Evolutionary conservation across 1,140 invertebrate genomes (phyloP).

Genomic region (Nasonia giraulti): DNA sequence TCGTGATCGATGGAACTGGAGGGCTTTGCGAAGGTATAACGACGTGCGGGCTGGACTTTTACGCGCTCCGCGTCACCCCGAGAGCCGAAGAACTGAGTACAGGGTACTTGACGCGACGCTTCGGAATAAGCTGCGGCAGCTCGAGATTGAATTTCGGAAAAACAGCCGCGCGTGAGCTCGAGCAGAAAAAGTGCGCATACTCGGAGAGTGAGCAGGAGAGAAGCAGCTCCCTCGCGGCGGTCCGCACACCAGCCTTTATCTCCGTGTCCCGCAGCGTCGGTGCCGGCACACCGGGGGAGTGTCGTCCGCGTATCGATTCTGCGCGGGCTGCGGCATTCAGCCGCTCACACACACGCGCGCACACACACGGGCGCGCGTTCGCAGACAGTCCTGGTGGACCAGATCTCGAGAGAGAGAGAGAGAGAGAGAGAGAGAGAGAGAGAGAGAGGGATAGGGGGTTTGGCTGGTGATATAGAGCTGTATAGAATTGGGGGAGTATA

Average conservation of each 20-base stretch:
- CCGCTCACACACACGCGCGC: not conserved
- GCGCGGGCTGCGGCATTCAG: not conserved
- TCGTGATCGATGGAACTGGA: not conserved
- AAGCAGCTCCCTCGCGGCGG: too few species aligned
- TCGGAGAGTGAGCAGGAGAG: not conserved
- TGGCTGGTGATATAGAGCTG: not conserved
- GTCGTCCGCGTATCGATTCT: conserved; percentile 31
- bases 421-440: too few species aligned
- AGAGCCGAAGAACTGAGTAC: too few species aligned
- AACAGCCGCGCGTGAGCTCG: too few species aligned
- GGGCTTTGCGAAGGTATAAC: not conserved
- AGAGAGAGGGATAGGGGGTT: not conserved
- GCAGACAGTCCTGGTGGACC: conserved; percentile 16
- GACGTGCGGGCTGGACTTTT: too few species aligned
- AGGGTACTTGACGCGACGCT: too few species aligned
- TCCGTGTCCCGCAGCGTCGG: not conserved
- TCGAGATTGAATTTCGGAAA: too few species aligned
- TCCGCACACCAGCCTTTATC: not conserved
- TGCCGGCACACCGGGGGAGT: conserved; percentile 8
- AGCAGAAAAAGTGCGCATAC: not conserved
- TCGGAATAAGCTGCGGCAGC: too few species aligned
- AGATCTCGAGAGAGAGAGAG: not conserved
- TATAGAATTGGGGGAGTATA: not conserved
- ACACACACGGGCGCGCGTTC: not conserved
- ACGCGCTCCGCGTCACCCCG: too few species aligned